Evolutionary conservation across 2,113 vertebrate species (phyloP).

Genomic region (Carassius auratus): DNA sequence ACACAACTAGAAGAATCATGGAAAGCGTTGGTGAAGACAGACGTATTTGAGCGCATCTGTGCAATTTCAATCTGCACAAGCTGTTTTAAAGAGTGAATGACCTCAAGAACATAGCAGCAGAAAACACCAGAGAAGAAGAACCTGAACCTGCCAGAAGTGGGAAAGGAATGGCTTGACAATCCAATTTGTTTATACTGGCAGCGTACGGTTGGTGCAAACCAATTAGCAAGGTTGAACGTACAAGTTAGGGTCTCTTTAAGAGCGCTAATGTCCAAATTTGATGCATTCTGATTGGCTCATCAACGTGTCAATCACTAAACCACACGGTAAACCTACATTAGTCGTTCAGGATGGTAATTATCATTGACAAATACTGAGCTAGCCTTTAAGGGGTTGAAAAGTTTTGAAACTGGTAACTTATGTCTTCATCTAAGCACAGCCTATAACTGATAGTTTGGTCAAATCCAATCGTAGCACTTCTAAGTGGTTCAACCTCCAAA

Average conservation of each 20-base stretch:
- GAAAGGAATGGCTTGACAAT: background rate
- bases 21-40: no score
- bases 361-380: background rate
- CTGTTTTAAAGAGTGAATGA: background rate
- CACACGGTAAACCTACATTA: background rate
- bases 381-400: background rate
- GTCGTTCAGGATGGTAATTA: no score
- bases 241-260: background rate
- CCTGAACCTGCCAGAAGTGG: background rate
- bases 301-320: slow-evolving; percentile 1
- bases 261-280: background rate
- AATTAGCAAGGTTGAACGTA: background rate
- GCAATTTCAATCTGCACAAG: background rate
- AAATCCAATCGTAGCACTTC: background rate
- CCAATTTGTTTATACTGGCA: background rate
- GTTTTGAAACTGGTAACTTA: background rate
- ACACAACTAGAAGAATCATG: no score
- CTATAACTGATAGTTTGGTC: background rate
- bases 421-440: background rate
- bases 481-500: background rate
- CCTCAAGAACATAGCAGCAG: background rate
- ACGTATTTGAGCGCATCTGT: no score
- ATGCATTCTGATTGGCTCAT: slow-evolving; percentile 6
- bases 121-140: background rate
- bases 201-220: background rate